Evolutionary conservation across 1,140 invertebrate species (phyloP), one percentile per base, ranked within the genome.

Genomic region (Macrobrachium nipponense): DNA sequence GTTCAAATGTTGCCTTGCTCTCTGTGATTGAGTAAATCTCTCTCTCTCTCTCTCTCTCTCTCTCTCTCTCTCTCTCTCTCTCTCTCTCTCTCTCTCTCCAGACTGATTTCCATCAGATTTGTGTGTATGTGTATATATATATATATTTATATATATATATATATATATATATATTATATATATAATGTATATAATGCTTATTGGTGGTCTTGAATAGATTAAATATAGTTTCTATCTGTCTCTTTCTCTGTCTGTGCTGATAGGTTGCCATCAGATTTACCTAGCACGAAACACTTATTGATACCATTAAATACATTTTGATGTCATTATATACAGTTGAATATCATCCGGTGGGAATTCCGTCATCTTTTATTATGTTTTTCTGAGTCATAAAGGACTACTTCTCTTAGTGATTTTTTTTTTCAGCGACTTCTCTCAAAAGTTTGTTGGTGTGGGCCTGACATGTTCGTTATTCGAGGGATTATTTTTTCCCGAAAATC

Each of bases 211-310:
- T 73, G 27, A 73, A n/a, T 2, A 20, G 17, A 20, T 20, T n/a
- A 6, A 73, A 36, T 15, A 73, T 17, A 20, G 14, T 14, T 44
- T 64, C 77, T 79, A 6, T 64, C 77, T 80, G 27, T 80, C 77
- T 80, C 77, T 80, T 60, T 78, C 76, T 78, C 59, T 60, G 4
- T 61, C 77, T 81, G 27, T 72, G 62, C 59, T 44, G 51, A 62
- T 72, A 62, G 68, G 43, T 81, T 66, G 43, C 80, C 51, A 43
- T 82, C 80, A 36, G 27, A 36, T 36, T 36, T 36, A 4, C 27
- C 27, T 2, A 2, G 27, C 27, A 36, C 27, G 4, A 36, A 36
- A 36, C 27, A 1, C 27, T 36, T 36, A 36, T 36, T 36, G 27
- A 36, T 68, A 8, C 15, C 8, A 51, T 51, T 51, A 51, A 51